phyloP scores from a whole-genome alignment of 35 echinoderm and acorn worm species.

The Heliocidaris tuberculata region DNA sequence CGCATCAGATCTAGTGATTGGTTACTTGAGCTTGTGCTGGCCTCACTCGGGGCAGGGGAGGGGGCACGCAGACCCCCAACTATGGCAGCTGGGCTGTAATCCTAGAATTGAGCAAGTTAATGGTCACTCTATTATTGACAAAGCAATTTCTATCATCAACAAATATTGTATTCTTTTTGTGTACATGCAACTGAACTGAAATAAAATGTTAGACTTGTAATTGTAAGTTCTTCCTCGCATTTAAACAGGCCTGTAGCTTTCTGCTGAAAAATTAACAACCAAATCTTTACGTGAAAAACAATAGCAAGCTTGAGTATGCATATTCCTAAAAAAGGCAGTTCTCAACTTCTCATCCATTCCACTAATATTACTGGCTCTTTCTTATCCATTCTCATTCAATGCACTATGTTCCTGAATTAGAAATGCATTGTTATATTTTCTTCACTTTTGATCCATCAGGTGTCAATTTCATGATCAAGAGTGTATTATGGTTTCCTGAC shows the following conservation, averaged over 20 bases:
- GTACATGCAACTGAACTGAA: no score
- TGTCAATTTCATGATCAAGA: background rate
- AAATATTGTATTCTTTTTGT: no score
- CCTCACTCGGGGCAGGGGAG: constrained; percentile 25
- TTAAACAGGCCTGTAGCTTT: no score
- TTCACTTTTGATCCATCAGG: background rate
- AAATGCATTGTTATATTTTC: background rate
- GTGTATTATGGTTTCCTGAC: background rate
- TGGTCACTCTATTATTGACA: no score
- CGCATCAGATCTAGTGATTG: constrained; percentile 40
- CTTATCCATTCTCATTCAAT: background rate
- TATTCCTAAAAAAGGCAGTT: no score
- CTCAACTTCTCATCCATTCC: background rate
- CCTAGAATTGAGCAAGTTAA: background rate
- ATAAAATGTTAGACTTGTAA: no score
- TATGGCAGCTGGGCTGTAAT: constrained; percentile 18
- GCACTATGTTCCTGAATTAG: background rate
- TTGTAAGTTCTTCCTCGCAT: no score
- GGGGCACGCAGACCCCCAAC: background rate
- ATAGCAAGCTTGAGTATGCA: no score
- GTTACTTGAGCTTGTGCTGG: constrained; percentile 29
- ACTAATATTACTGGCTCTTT: background rate
- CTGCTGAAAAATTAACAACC: no score
- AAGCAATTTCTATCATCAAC: no score
- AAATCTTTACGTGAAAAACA: no score